Conservation (phyloP, 2,797 vertebrate genomes). For the Agapornis canus region DNA sequence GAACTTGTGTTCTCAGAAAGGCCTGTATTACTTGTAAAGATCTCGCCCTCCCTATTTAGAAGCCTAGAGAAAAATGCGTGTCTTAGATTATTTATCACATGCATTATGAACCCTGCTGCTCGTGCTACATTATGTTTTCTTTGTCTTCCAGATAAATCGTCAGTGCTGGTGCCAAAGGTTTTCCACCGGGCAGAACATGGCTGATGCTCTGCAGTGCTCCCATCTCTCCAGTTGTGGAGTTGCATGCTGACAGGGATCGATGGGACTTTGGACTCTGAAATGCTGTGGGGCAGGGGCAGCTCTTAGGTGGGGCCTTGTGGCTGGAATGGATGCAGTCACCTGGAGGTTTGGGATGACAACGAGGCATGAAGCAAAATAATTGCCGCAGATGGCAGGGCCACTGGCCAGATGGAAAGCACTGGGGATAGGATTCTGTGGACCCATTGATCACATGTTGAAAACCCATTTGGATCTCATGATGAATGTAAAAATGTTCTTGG, state of each 20-base stretch:
- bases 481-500: conserved; percentile 68
- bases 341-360: not conserved
- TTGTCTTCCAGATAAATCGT: conserved; percentile 51
- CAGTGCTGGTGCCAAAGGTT: conserved; percentile 64
- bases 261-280: conserved; percentile 53
- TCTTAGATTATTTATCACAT: not conserved
- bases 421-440: conserved; percentile 63
- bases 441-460: conserved; percentile 41
- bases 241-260: not conserved
- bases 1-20: not conserved
- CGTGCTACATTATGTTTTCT: not conserved
- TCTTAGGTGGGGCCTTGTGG: conserved; percentile 5
- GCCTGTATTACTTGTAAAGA: conserved; percentile 3
- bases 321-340: conserved; percentile 19
- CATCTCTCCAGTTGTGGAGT: conserved; percentile 29
- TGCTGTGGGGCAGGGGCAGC: not conserved
- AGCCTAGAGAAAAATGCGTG: not conserved
- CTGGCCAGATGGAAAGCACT: conserved; percentile 5
- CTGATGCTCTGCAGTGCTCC: conserved; percentile 57
- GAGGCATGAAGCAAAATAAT: not conserved
- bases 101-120: not conserved
- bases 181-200: conserved; percentile 30
- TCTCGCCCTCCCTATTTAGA: not conserved
- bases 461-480: conserved; percentile 67
- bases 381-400: not conserved